Percentiles rank a stretch among this genome's conserved stretches.
These are phyloP conservation scores for Spongilla lacustris DNA, from an alignment of 37 sponge, comb jelly and placozoan genomes.

Conservation along the genomic window DNA sequence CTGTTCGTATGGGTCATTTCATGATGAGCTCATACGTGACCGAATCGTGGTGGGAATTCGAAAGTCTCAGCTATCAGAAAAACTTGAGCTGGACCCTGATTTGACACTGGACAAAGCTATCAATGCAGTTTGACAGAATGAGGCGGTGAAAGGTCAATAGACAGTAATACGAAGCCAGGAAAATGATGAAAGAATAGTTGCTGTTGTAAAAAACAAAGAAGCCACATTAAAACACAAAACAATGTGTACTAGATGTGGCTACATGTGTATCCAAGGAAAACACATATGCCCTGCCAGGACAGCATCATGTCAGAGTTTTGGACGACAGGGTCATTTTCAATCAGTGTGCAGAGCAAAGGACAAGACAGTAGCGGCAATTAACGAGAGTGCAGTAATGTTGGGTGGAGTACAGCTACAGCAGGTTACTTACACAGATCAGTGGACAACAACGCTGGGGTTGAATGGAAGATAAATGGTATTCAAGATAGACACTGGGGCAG, in stretches of 20 bases:
- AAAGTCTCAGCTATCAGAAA: not conserved
- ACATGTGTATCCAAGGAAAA: not conserved
- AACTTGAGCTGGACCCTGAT: constrained; percentile 1
- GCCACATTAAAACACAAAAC: not conserved
- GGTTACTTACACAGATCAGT: not conserved
- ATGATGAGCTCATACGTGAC: not conserved
- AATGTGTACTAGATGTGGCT: not conserved
- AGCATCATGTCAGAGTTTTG: not conserved
- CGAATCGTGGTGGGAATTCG: constrained; percentile 2
- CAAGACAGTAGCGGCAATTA: no score
- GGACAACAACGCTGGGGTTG: not conserved
- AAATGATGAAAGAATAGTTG: not conserved
- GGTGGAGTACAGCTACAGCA: no score
- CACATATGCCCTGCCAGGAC: not conserved
- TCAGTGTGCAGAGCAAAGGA: not conserved
- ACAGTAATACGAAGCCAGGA: no score
- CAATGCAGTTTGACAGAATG: no score
- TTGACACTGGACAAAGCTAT: no score
- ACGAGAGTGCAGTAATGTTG: constrained; percentile 7
- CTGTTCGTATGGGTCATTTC: not conserved
- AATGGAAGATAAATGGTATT: constrained; percentile 4
- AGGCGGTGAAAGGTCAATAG: no score
- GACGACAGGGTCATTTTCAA: constrained; percentile 1
- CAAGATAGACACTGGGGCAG: constrained; percentile 23
- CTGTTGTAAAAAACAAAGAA: not conserved